These are phyloP conservation scores for Dryadula phaetusa DNA, from an alignment of 2,888 invertebrate genomes.

Conservation along the genomic window DNA sequence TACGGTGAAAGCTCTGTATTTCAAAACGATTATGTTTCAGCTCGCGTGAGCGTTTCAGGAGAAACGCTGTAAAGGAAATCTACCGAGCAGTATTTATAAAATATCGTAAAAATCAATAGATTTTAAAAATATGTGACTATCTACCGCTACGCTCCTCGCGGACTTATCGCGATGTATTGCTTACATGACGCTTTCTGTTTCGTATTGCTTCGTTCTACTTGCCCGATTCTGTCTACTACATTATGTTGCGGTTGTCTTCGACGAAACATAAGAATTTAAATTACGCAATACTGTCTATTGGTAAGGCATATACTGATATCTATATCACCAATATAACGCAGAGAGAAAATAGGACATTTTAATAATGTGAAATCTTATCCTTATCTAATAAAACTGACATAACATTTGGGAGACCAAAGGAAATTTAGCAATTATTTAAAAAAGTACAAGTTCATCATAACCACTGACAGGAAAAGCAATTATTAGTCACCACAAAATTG, in stretches of 20 bases:
- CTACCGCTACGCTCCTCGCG: slow-evolving; percentile 42
- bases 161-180: slow-evolving; percentile 33
- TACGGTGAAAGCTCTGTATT: slow-evolving; percentile 64
- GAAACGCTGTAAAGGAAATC: slow-evolving; percentile 61
- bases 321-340: background rate
- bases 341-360: background rate
- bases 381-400: background rate
- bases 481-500: background rate
- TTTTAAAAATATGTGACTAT: slow-evolving; percentile 52
- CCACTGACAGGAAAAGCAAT: background rate
- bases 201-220: slow-evolving; percentile 25
- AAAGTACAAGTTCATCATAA: background rate
- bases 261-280: background rate
- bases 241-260: background rate
- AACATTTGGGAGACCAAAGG: background rate
- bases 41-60: slow-evolving; percentile 57
- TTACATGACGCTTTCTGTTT: slow-evolving; percentile 28
- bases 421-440: background rate
- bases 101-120: slow-evolving; percentile 42
- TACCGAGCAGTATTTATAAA: slow-evolving; percentile 63
- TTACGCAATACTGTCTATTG: slow-evolving; percentile 1
- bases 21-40: slow-evolving; percentile 54
- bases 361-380: background rate
- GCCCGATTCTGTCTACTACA: slow-evolving; percentile 6
- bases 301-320: background rate